Conservation (phyloP, 1,140 invertebrate species). For the Reticulitermes speratus region DNA sequence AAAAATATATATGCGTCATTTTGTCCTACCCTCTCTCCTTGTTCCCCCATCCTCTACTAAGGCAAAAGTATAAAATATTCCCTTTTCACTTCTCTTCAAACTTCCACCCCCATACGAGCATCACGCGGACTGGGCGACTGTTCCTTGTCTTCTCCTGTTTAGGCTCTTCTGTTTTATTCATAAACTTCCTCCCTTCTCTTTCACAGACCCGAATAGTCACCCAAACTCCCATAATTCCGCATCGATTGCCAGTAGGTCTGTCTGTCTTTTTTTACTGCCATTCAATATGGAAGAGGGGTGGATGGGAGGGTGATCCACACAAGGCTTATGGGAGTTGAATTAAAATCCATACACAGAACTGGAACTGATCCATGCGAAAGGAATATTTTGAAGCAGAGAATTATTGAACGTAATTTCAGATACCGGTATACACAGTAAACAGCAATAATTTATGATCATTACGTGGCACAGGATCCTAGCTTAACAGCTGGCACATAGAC, state of each 20-base stretch:
- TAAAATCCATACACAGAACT: background rate
- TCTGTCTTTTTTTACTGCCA: constrained; percentile 8
- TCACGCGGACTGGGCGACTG: background rate
- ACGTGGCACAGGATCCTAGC: too few species aligned
- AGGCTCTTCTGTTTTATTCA: constrained; percentile 34
- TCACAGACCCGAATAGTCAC: constrained; percentile 21
- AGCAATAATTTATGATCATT: too few species aligned
- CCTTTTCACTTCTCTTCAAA: constrained; percentile 11
- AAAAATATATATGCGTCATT: background rate
- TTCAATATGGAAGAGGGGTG: constrained; percentile 9
- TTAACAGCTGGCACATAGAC: too few species aligned
- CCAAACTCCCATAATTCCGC: constrained; percentile 19
- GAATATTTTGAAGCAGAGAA: background rate
- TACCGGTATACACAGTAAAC: background rate
- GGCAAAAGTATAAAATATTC: constrained; percentile 16
- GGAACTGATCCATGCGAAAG: background rate
- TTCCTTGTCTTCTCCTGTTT: constrained; percentile 30
- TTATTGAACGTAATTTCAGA: background rate
- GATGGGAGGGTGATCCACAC: background rate
- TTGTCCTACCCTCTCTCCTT: background rate
- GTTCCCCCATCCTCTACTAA: background rate
- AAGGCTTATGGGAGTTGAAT: background rate
- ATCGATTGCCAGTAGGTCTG: background rate
- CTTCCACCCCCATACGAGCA: background rate
- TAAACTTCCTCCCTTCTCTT: constrained; percentile 22